A percentile compares a stretch with the other conserved stretches of the same genome.
phyloP scores from a whole-genome alignment of 2,797 vertebrate genomes.

The Mormyrus hasselquistii region DNA sequence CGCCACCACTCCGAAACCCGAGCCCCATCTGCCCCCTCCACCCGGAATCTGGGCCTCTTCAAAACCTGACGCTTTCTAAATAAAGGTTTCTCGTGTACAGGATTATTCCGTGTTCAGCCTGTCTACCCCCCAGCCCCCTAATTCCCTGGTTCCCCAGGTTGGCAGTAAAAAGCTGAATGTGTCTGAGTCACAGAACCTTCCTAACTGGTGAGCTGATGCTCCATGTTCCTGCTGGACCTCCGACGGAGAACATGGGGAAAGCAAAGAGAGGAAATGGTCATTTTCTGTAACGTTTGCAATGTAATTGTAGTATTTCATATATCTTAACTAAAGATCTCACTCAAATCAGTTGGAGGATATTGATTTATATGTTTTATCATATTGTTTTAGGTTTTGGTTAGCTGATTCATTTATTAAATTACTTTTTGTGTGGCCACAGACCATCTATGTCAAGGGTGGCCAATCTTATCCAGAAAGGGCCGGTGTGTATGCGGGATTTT shows the following conservation, averaged over 20 bases:
- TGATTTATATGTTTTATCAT: neutral
- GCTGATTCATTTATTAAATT: neutral
- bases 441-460: neutral
- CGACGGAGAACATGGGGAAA: neutral
- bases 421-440: neutral
- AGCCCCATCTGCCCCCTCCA: conserved; percentile 18
- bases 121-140: neutral
- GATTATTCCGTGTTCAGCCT: conserved; percentile 5
- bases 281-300: neutral
- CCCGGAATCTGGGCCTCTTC: conserved; percentile 26
- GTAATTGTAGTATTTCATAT: neutral
- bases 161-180: neutral
- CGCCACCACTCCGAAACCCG: conserved; percentile 42
- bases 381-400: neutral
- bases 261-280: neutral
- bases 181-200: neutral
- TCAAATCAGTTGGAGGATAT: neutral
- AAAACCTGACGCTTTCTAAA: conserved; percentile 44
- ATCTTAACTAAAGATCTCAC: neutral
- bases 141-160: neutral
- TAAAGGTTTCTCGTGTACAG: conserved; percentile 38
- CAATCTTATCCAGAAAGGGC: neutral
- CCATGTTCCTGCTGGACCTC: neutral
- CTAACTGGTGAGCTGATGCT: neutral
- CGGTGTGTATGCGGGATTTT: neutral